These are phyloP conservation scores for Micrasema minimum DNA, from an alignment of 1,140 invertebrate species.

Conservation along the genomic window DNA sequence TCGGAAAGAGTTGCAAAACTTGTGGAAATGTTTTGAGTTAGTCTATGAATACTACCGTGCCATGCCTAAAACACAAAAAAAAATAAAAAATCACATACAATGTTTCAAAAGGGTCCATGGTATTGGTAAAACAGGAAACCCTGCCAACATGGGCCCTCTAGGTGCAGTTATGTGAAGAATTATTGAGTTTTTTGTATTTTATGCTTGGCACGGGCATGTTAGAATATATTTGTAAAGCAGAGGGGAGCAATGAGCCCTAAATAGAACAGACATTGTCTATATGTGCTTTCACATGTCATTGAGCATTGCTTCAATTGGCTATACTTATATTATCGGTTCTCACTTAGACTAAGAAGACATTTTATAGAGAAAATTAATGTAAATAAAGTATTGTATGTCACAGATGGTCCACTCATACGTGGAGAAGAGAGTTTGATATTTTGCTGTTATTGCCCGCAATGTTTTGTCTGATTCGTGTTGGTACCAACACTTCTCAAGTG, in stretches of 20 bases:
- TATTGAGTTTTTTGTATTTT: too few relatives aligned
- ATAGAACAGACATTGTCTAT: constrained; percentile 36
- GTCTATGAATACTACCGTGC: too few relatives aligned
- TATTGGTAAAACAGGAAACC: too few relatives aligned
- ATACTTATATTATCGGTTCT: constrained; percentile 41
- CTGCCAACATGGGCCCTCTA: too few relatives aligned
- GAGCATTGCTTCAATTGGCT: constrained; percentile 39
- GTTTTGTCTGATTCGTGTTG: constrained; percentile 23
- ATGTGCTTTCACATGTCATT: constrained; percentile 41
- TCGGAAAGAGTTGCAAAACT: constrained; percentile 3
- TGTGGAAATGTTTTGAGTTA: not conserved
- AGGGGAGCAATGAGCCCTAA: constrained; percentile 20
- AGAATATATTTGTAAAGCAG: constrained; percentile 4
- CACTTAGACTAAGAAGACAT: constrained; percentile 52
- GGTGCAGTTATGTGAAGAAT: too few relatives aligned
- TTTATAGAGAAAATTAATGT: constrained; percentile 51
- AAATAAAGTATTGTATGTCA: constrained; percentile 49
- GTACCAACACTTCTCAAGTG: constrained; percentile 17
- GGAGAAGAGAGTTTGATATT: constrained; percentile 23
- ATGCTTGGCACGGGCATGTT: not conserved
- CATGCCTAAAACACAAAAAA: too few relatives aligned
- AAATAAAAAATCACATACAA: too few relatives aligned
- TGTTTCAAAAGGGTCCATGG: too few relatives aligned
- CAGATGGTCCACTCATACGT: constrained; percentile 11
- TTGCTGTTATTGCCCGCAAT: constrained; percentile 41